Percentiles rank a stretch among this genome's conserved stretches.
Conservation (phyloP, 2,888 invertebrate species). For the Rhopalosiphum nymphaeae region DNA sequence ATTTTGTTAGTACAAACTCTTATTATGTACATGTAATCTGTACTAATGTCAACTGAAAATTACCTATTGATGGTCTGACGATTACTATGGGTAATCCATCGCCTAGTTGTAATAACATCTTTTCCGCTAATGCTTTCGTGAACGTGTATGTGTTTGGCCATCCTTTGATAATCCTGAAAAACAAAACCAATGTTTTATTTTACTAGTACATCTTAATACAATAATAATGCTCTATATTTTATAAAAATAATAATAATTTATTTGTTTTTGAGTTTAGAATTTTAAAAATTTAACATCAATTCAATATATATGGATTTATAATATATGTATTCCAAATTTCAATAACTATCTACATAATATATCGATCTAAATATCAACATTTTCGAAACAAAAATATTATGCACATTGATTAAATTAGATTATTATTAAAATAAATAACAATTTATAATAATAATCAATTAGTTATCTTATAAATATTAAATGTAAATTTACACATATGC, state of each 20-base stretch:
- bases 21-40: not conserved
- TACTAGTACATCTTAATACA: not conserved
- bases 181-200: not conserved
- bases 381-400: not conserved
- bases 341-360: too few species aligned
- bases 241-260: not conserved
- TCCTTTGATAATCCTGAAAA: constrained; percentile 76
- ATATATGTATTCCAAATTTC: not conserved
- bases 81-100: constrained; percentile 86
- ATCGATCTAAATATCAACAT: not conserved
- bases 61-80: constrained; percentile 94
- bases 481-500: not conserved
- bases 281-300: not conserved
- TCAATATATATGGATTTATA: not conserved
- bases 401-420: not conserved
- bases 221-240: not conserved
- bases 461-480: not conserved
- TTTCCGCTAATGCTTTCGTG: constrained; percentile 94
- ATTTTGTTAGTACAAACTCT: not conserved
- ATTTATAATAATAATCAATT: not conserved
- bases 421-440: not conserved
- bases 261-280: not conserved
- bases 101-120: constrained; percentile 83
- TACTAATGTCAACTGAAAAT: constrained; percentile 70
- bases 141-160: constrained; percentile 96